Evolutionary conservation across 1,140 invertebrate genomes (phyloP).

Genomic region (Octopus sinensis): DNA sequence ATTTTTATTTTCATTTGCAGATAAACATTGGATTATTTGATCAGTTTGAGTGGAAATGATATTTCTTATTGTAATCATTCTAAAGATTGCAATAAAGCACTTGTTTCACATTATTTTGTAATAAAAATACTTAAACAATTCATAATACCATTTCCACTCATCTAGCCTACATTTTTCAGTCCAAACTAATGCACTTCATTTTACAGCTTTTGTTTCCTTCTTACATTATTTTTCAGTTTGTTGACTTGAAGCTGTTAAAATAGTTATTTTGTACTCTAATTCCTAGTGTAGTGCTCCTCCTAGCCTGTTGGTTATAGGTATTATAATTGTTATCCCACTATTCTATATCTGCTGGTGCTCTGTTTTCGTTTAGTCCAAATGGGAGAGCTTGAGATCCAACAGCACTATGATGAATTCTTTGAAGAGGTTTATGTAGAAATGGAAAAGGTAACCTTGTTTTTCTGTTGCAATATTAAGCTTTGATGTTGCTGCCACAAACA

Average conservation of each 20-base stretch:
- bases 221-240: neutral
- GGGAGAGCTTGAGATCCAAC: constrained; percentile 75
- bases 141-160: too few species aligned
- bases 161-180: too few species aligned
- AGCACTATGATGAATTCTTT: constrained; percentile 99
- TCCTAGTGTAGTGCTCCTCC: neutral
- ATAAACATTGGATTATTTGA: too few species aligned
- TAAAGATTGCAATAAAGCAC: too few species aligned
- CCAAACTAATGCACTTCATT: neutral
- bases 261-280: neutral
- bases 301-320: constrained; percentile 8
- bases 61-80: too few species aligned
- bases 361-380: constrained; percentile 44
- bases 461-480: neutral
- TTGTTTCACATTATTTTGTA: too few species aligned
- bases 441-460: constrained; percentile 64
- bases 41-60: too few species aligned
- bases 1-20: too few species aligned
- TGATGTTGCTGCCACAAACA: neutral
- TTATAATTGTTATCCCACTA: constrained; percentile 3
- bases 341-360: constrained; percentile 19
- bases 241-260: neutral
- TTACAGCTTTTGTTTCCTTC: neutral
- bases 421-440: constrained; percentile 98
- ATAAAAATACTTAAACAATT: too few species aligned